Percentiles rank a stretch among this genome's conserved stretches.
phyloP scores from a whole-genome alignment of 2,113 vertebrate genomes.

The Tychaedon coryphoeus region DNA sequence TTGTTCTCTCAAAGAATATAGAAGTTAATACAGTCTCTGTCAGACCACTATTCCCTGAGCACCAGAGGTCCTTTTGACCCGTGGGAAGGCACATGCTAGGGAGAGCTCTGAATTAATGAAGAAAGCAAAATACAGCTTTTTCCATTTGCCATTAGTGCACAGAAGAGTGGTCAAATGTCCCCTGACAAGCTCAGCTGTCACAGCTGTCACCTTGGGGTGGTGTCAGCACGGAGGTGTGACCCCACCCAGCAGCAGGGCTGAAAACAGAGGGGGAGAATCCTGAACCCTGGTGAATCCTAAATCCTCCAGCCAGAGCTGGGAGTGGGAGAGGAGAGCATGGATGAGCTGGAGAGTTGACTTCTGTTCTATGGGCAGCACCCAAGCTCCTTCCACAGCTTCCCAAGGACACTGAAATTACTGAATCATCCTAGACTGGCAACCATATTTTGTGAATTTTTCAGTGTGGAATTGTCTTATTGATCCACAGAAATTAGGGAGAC shows the following conservation, averaged over 20 bases:
- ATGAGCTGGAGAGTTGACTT: background rate
- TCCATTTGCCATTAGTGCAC: background rate
- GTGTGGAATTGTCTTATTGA: background rate
- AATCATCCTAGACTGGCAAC: background rate
- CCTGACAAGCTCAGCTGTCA: background rate
- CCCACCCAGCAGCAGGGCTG: background rate
- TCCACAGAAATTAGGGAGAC: background rate
- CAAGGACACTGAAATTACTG: background rate
- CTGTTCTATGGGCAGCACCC: background rate
- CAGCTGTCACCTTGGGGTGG: background rate
- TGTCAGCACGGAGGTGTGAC: background rate
- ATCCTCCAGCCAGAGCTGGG: background rate
- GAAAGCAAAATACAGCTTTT: slow-evolving; percentile 1
- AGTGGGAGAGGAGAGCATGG: background rate
- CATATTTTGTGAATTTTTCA: background rate
- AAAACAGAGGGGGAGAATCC: background rate
- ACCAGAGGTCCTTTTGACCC: slow-evolving; percentile 30
- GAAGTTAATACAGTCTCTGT: slow-evolving; percentile 16
- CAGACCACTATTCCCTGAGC: background rate
- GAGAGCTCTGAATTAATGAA: slow-evolving; percentile 32
- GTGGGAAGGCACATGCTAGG: slow-evolving; percentile 4
- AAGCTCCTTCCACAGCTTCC: background rate
- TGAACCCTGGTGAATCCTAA: background rate
- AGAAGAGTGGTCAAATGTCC: background rate
- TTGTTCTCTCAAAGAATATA: slow-evolving; percentile 2